A percentile compares a stretch with the other conserved stretches of the same genome.
Evolutionary conservation across 1,140 invertebrate genomes (phyloP).

Genomic region (Latrodectus geometricus): DNA sequence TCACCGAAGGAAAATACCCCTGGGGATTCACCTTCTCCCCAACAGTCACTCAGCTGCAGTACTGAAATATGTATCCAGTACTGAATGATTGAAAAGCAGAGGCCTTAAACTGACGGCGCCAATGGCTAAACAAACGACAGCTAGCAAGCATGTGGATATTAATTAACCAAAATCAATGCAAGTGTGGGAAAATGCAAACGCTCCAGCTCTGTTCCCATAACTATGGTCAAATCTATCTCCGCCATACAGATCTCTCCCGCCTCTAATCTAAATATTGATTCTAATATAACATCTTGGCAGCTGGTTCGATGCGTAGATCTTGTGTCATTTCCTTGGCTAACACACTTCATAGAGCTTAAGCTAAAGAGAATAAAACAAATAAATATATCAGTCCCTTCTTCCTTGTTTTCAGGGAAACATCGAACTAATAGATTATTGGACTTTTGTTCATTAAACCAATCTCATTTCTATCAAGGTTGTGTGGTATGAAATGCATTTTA

Average conservation of each 20-base stretch:
- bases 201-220: slow-evolving; percentile 25
- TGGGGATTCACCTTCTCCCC: not conserved
- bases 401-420: not conserved
- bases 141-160: slow-evolving; percentile 58
- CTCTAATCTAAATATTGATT: slow-evolving; percentile 62
- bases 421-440: not conserved
- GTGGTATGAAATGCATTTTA: too few species aligned
- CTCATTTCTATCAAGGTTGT: too few species aligned
- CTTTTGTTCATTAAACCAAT: not conserved
- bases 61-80: slow-evolving; percentile 16
- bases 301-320: slow-evolving; percentile 12
- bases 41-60: not conserved
- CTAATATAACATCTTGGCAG: slow-evolving; percentile 52
- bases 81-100: slow-evolving; percentile 52
- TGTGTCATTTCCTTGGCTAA: slow-evolving; percentile 45
- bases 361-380: not conserved
- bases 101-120: slow-evolving; percentile 56
- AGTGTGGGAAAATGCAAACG: slow-evolving; percentile 56
- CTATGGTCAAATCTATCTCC: slow-evolving; percentile 57
- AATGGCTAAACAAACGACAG: slow-evolving; percentile 61
- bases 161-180: slow-evolving; percentile 62
- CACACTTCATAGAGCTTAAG: not conserved
- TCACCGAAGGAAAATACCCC: not conserved
- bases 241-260: slow-evolving; percentile 7
- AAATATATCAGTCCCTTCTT: not conserved